These are phyloP conservation scores for Pseudopodoces humilis DNA, from an alignment of 2,113 vertebrate genomes.

Conservation along the genomic window DNA sequence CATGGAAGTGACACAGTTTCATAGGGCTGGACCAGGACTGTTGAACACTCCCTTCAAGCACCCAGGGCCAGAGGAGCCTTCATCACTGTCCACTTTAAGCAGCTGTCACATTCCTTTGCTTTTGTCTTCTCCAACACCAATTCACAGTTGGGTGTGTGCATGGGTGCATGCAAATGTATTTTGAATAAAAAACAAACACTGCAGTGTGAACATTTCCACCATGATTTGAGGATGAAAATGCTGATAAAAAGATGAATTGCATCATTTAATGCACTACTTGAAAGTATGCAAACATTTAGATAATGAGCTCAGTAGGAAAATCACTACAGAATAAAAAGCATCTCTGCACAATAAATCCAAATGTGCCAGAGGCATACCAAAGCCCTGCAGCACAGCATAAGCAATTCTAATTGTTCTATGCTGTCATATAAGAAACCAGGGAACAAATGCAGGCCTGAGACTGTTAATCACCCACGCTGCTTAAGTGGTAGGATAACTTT, in stretches of 20 bases:
- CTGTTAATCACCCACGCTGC: background rate
- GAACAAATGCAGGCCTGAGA: background rate
- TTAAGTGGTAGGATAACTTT: background rate
- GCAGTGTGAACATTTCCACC: background rate
- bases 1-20: background rate
- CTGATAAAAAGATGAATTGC: background rate
- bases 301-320: background rate
- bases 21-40: background rate
- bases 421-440: background rate
- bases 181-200: conserved; percentile 22
- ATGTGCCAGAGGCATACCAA: background rate
- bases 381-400: background rate
- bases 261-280: background rate
- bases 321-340: background rate
- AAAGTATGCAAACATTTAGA: background rate
- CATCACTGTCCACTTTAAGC: background rate
- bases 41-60: background rate
- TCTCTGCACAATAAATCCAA: background rate
- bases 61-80: background rate
- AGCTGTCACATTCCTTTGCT: background rate
- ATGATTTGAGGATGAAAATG: background rate
- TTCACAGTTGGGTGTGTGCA: background rate
- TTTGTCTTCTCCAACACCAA: background rate
- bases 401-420: background rate
- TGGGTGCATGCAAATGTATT: background rate